Evolutionary conservation across 1,140 invertebrate genomes (phyloP), one percentile per base, ranked within the genome.

Genomic region (Drosophila azteca): DNA sequence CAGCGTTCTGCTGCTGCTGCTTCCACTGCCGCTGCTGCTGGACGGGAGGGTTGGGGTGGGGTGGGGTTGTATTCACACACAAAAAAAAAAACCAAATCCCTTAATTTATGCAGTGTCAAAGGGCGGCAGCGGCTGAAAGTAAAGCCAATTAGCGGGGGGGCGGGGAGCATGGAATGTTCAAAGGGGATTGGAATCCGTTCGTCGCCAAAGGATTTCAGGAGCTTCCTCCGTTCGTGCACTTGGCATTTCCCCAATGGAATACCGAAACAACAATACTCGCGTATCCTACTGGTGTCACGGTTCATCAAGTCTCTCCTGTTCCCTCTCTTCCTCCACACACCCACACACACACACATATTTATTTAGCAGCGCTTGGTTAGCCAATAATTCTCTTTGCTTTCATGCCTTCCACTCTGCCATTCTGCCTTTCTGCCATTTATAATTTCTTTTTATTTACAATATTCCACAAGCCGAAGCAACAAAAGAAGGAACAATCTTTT

Each of bases 71-170:
- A 61, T 52, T 72, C 52, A 63, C 66, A n/a, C n/a, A n/a, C 17
- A 20, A 20, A 20, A 35, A 71, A 79, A n/a, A n/a, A n/a, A n/a
- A n/a, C n/a, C n/a, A n/a, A 76, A 66, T 57, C 72, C 48, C 48
- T 76, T 84, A 67, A 79, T 83, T 79, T 79, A 83, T 76, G 62
- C 44, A 41, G 58, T 72, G 60, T 67, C 71, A 76, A 79, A 76
- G 59, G 53, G 43, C 35, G 66, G 69, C 48, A 48, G 43, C 35
- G 66, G 69, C 48, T 48, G 66, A 75, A 54, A 70, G 44, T 50
- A 46, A 68, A 54, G 65, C 71, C 71, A 79, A 76, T 80, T 80
- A 79, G 55, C 44, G 43, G 50, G 15, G 54, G 17, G 43, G 50
- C 13, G 54, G 17, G 5, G 15, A 52, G 0, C 17, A 26, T 59